These are phyloP conservation scores for Pasiphila rectangulata DNA, from an alignment of 2,888 invertebrate species.

Conservation along the genomic window DNA sequence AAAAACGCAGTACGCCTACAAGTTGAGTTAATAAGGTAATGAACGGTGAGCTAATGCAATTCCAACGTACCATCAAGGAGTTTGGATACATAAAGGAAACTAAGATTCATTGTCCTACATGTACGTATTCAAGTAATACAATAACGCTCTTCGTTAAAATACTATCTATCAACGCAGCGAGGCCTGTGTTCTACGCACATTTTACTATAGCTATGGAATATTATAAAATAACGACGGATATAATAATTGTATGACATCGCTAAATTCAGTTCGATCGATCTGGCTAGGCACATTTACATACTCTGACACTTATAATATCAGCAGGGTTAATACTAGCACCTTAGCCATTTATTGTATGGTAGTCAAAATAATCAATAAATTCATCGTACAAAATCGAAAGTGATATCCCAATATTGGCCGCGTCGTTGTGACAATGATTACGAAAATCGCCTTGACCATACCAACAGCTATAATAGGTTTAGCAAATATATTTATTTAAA, in stretches of 20 bases:
- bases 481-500: slow-evolving; percentile 70
- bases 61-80: slow-evolving; percentile 37
- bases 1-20: slow-evolving; percentile 63
- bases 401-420: slow-evolving; percentile 37
- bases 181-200: no score
- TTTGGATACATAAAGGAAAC: slow-evolving; percentile 25
- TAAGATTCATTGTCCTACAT: slow-evolving; percentile 39
- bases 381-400: slow-evolving; percentile 37
- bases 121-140: slow-evolving; percentile 35
- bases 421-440: slow-evolving; percentile 57
- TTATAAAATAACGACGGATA: no score
- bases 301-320: not conserved
- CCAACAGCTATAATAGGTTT: slow-evolving; percentile 64
- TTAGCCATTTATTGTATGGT: not conserved
- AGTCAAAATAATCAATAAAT: slow-evolving; percentile 12
- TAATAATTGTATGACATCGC: no score
- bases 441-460: slow-evolving; percentile 72
- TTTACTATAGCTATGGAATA: no score
- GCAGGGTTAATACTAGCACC: not conserved
- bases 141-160: slow-evolving; percentile 23
- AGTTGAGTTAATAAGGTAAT: slow-evolving; percentile 51
- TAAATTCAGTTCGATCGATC: no score
- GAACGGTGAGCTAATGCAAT: slow-evolving; percentile 40
- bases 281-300: no score
- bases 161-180: not conserved